Evolutionary conservation across 2,888 invertebrate genomes (phyloP), one percentile per base, ranked within the genome.

Genomic region (Microctonus brassicae): DNA sequence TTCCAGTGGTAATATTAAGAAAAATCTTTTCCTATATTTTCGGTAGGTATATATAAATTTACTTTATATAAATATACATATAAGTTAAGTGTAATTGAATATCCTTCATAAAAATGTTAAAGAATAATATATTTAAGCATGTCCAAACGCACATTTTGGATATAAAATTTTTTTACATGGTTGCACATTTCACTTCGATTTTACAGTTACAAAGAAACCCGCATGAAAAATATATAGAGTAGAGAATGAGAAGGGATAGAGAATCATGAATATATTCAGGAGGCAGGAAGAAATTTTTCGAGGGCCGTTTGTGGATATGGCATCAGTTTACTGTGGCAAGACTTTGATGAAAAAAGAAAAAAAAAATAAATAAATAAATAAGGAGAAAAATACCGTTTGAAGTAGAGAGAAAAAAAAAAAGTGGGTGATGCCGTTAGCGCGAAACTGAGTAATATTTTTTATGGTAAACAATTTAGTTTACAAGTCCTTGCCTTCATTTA

Each of bases 231-330:
- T 17, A 24, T 53, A 24, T 24, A 24, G 52, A 53, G 22, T 4
- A 24, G 22, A 53, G 10, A 20, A 36, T 36, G 36, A 34, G 33
- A 36, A 13, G n/a, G n/a, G n/a, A n/a, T n/a, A 11, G 33, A 61
- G 1, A 63, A 29, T 63, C 62, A 63, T 63, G 62, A 63, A 63
- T 63, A 63, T 63, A 63, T 63, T 63, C 62, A 39, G n/a, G 17
- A 47, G 62, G 47, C 42, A 63, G 47, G 42, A 39, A 39, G 42
- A 61, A 63, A 63, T 63, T 63, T 26, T 17, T 42, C 0, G 42
- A 24, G 62, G 62, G 42, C 26, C 10, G 34, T 61, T 63, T 10
- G 62, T 26, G 62, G 42, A 4, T 39, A 39, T 39, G 39, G n/a
- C 39, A 39, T 39, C 39, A 39, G 39, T 39, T 39, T 6, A 39